phyloP scores from a whole-genome alignment of 2,797 vertebrate genomes.

The Mallotus villosus region DNA sequence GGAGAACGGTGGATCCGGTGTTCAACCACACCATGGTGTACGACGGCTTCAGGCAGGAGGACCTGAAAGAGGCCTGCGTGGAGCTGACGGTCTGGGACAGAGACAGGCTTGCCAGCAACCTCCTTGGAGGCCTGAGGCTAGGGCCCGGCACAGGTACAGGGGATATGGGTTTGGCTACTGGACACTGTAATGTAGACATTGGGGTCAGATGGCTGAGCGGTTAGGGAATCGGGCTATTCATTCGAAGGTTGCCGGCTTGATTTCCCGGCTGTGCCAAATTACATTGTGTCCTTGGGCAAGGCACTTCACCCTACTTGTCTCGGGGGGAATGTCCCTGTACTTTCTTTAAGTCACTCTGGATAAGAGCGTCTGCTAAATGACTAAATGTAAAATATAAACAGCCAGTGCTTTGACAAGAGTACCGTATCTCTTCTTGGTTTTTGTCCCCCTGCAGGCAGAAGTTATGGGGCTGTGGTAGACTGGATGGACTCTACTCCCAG shows the following conservation, averaged over 20 bases:
- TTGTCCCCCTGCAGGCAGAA: slow-evolving; percentile 77
- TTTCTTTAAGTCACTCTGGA: too few relatives aligned
- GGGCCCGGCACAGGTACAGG: slow-evolving; percentile 86
- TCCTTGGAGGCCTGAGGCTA: slow-evolving; percentile 90
- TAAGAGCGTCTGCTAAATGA: too few relatives aligned
- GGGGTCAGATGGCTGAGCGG: too few relatives aligned
- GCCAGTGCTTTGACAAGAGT: background rate
- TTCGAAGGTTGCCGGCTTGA: too few relatives aligned
- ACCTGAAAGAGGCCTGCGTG: slow-evolving; percentile 88
- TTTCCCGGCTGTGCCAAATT: too few relatives aligned
- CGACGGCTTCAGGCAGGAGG: slow-evolving; percentile 87
- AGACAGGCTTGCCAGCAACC: slow-evolving; percentile 87
- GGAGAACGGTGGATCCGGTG: slow-evolving; percentile 80
- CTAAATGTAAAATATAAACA: too few relatives aligned
- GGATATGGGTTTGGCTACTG: background rate
- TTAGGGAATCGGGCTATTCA: too few relatives aligned
- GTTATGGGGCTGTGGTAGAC: slow-evolving; percentile 87
- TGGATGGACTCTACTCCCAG: slow-evolving; percentile 94
- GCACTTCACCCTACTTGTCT: too few relatives aligned
- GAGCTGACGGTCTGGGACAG: slow-evolving; percentile 96
- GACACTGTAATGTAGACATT: background rate
- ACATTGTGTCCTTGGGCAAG: too few relatives aligned
- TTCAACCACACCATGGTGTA: slow-evolving; percentile 99
- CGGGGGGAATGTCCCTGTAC: too few relatives aligned
- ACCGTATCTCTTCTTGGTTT: background rate